Conservation (phyloP, 2,113 vertebrate genomes). For the Lampris megalopsis region DNA sequence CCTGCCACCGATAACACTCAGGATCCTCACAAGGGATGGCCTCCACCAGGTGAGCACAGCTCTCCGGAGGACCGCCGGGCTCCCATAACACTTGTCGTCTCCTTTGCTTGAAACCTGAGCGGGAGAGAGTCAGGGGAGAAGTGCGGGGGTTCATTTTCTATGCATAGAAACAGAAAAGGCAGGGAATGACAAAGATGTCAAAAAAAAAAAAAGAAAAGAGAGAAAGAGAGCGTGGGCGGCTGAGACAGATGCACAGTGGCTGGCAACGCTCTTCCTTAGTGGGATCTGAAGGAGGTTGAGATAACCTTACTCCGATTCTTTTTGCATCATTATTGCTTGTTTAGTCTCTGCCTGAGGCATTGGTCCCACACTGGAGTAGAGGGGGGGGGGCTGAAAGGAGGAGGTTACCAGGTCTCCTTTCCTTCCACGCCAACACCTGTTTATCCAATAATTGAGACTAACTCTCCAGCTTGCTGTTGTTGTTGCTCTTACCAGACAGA, state of each 20-base stretch:
- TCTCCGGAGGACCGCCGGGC: slow-evolving; percentile 63
- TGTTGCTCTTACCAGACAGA: slow-evolving; percentile 16
- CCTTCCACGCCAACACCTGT: slow-evolving; percentile 24
- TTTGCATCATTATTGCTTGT: too few species aligned
- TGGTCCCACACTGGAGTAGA: too few species aligned
- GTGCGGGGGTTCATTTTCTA: not conserved
- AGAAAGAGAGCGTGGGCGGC: slow-evolving; percentile 10
- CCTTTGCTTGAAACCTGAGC: slow-evolving; percentile 89
- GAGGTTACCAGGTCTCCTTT: too few species aligned
- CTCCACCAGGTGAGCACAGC: slow-evolving; percentile 89
- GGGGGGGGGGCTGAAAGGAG: too few species aligned
- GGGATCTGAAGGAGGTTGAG: too few species aligned
- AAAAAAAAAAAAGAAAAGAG: not conserved
- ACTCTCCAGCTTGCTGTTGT: slow-evolving; percentile 1
- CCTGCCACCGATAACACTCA: slow-evolving; percentile 85
- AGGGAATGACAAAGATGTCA: slow-evolving; percentile 29
- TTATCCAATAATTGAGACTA: slow-evolving; percentile 37
- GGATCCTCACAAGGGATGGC: slow-evolving; percentile 91
- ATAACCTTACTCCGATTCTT: too few species aligned
- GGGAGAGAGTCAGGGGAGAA: not conserved
- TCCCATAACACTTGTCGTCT: slow-evolving; percentile 85
- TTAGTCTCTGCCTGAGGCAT: too few species aligned
- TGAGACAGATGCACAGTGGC: slow-evolving; percentile 30
- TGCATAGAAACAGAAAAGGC: not conserved
- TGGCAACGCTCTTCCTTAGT: not conserved